These are phyloP conservation scores for Salvator merianae DNA, from an alignment of 2,113 vertebrate species.

Conservation along the genomic window DNA sequence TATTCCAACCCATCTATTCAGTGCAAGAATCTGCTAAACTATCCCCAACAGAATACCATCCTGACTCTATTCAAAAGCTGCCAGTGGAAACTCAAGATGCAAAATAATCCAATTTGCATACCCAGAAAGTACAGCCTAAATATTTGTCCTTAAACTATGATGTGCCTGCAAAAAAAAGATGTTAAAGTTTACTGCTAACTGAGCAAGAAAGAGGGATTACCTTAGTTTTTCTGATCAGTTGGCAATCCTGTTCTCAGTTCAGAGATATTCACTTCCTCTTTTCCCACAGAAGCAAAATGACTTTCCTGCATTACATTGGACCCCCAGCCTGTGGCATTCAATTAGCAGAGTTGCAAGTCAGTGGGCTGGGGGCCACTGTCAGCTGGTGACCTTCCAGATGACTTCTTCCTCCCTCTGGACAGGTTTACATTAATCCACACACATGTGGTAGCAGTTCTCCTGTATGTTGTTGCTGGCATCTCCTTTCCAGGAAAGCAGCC, in stretches of 20 bases:
- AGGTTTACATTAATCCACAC: constrained; percentile 48
- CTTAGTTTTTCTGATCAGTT: not conserved
- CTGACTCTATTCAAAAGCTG: too few species aligned
- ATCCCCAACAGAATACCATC: too few species aligned
- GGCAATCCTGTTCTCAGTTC: not conserved
- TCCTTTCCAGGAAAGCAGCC: constrained; percentile 25
- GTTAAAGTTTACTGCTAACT: too few species aligned
- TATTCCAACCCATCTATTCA: too few species aligned
- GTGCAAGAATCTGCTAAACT: too few species aligned
- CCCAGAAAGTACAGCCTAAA: too few species aligned
- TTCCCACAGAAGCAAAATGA: not conserved
- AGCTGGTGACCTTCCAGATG: constrained; percentile 57
- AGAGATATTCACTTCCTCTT: not conserved
- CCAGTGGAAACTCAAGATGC: too few species aligned
- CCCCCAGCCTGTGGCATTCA: constrained; percentile 64
- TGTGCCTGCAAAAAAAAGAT: too few species aligned
- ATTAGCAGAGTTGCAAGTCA: constrained; percentile 66
- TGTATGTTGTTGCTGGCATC: constrained; percentile 43
- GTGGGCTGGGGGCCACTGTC: constrained; percentile 53
- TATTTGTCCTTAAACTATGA: not conserved
- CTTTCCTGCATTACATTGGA: constrained; percentile 23
- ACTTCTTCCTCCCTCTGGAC: constrained; percentile 17
- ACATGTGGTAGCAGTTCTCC: constrained; percentile 36
- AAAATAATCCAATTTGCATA: too few species aligned
- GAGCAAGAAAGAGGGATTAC: too few species aligned